These are phyloP conservation scores for Ptilonorhynchus violaceus DNA, from an alignment of 2,113 vertebrate species.

Conservation along the genomic window DNA sequence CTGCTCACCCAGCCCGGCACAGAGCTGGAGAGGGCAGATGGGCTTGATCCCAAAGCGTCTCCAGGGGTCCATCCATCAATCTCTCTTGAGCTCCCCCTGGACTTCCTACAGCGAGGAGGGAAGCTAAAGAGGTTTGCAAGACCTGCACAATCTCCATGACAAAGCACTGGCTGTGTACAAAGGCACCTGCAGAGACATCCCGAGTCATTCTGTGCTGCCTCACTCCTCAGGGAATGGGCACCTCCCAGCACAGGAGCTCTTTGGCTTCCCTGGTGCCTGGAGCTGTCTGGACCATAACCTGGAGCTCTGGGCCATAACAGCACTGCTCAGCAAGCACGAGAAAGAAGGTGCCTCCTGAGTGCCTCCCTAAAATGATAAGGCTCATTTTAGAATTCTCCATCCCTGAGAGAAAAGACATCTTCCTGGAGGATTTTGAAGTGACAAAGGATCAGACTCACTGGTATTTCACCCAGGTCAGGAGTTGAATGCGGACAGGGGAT, in stretches of 20 bases:
- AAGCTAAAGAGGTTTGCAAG: not conserved
- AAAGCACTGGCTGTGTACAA: not conserved
- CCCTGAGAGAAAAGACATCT: not conserved
- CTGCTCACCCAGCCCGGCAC: not conserved
- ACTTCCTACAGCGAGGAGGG: not conserved
- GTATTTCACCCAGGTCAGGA: not conserved
- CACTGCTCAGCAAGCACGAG: fast-evolving
- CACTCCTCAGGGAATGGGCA: not conserved
- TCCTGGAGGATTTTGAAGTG: not conserved
- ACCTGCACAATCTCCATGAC: not conserved
- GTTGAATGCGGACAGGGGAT: not conserved
- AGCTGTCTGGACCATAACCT: not conserved
- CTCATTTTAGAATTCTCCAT: not conserved
- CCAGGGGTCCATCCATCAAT: not conserved
- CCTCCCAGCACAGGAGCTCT: not conserved
- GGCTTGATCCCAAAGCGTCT: not conserved
- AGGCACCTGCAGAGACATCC: not conserved
- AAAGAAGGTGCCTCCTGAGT: not conserved
- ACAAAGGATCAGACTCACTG: not conserved
- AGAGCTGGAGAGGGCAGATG: not conserved
- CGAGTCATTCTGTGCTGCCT: not conserved
- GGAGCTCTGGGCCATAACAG: too few relatives aligned
- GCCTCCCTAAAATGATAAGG: not conserved
- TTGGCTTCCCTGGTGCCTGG: not conserved
- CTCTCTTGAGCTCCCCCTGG: not conserved